A percentile compares a stretch with the other conserved stretches of the same genome.
Conservation (phyloP, 2,797 vertebrate genomes). For the Melanotaenia boesemani region DNA sequence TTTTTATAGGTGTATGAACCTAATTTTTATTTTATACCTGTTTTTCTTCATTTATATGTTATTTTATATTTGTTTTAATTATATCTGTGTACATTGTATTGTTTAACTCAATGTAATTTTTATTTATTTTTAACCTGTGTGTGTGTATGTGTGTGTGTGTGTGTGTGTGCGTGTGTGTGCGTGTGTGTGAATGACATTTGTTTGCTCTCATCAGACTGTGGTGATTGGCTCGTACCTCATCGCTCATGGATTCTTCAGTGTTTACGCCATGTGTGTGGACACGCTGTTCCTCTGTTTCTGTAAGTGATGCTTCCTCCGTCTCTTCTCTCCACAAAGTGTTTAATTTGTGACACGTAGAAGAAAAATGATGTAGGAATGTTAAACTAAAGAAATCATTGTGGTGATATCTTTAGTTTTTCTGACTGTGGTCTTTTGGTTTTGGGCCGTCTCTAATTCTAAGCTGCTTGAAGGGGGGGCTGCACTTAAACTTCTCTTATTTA, state of each 20-base stretch:
- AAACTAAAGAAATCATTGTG: not conserved
- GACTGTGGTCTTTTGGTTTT: slow-evolving; percentile 51
- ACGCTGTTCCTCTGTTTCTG: slow-evolving; percentile 97
- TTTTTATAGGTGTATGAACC: no score
- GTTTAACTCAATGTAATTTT: no score
- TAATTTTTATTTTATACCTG: no score
- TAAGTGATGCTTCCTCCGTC: no score
- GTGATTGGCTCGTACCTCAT: slow-evolving; percentile 97
- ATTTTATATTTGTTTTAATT: no score
- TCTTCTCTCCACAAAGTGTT: no score
- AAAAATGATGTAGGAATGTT: not conserved
- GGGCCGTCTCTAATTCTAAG: slow-evolving; percentile 60
- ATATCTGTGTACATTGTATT: no score
- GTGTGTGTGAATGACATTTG: no score
- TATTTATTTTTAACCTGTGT: no score
- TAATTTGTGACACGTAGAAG: not conserved
- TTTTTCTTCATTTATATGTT: no score
- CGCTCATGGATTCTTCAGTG: slow-evolving; percentile 97
- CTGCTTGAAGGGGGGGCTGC: slow-evolving; percentile 37
- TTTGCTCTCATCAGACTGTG: slow-evolving; percentile 51
- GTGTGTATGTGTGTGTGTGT: no score
- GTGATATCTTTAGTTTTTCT: slow-evolving; percentile 1
- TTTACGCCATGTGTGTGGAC: slow-evolving; percentile 98
- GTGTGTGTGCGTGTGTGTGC: no score
- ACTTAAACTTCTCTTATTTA: not conserved